A percentile compares a stretch with the other conserved stretches of the same genome.
Evolutionary conservation across 2,797 vertebrate genomes (phyloP).

Genomic region (Pipistrellus pipistrellus): DNA sequence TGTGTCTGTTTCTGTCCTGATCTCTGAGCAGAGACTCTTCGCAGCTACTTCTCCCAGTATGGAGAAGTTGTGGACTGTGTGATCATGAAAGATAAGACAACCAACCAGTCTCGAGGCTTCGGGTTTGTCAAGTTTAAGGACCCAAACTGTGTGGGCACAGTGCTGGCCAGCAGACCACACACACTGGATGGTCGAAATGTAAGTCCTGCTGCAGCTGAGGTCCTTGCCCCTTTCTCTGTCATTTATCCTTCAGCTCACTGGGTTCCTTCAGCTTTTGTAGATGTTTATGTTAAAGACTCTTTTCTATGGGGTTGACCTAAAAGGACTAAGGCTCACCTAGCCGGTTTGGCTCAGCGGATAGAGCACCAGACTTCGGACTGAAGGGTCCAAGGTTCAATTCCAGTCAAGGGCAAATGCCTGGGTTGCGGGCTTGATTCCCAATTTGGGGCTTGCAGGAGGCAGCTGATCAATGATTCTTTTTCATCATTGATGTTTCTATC

Average conservation of each 20-base stretch:
- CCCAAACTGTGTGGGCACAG: slow-evolving; percentile 98
- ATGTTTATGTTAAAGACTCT: neutral
- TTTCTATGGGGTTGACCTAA: neutral
- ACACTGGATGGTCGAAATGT: slow-evolving; percentile 99
- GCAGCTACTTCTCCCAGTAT: slow-evolving; percentile 99
- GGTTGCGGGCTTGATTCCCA: too few relatives aligned
- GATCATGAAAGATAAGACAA: slow-evolving; percentile 99
- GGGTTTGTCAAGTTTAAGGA: slow-evolving; percentile 99
- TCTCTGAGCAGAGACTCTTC: slow-evolving; percentile 95
- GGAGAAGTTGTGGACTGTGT: slow-evolving; percentile 99
- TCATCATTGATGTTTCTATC: too few relatives aligned
- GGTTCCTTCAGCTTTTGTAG: neutral
- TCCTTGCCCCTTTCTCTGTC: neutral
- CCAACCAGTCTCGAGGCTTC: slow-evolving; percentile 99
- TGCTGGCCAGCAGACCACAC: slow-evolving; percentile 98
- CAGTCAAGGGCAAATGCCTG: too few relatives aligned
- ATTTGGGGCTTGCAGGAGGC: too few relatives aligned
- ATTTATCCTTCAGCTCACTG: neutral
- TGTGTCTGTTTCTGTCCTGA: slow-evolving; percentile 67
- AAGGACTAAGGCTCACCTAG: neutral
- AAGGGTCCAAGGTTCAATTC: too few relatives aligned
- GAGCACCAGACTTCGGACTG: too few relatives aligned
- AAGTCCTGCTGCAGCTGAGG: slow-evolving; percentile 83
- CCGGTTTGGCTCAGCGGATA: too few relatives aligned
- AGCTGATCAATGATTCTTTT: too few relatives aligned